A percentile compares a stretch with the other conserved stretches of the same genome.
phyloP scores from a whole-genome alignment of 2,888 invertebrate species.

The Lycophotia porphyrea region DNA sequence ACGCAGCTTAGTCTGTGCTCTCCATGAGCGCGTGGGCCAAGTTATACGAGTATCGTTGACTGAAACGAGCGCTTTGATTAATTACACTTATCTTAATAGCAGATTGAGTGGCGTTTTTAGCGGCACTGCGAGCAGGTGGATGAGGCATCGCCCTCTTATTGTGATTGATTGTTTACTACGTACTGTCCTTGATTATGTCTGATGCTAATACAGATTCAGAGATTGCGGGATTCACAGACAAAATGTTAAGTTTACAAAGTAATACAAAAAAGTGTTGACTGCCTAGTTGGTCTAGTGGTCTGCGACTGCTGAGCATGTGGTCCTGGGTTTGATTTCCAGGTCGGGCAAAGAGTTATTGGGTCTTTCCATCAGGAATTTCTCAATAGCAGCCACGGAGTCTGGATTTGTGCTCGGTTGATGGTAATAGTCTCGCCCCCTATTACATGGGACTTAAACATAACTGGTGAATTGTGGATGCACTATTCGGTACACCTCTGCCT shows the following conservation, averaged over 20 bases:
- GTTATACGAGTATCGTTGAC: constrained; percentile 52
- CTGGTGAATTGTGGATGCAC: no score
- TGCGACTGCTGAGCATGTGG: no score
- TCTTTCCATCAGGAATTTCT: no score
- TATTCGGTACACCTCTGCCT: no score
- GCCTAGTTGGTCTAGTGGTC: no score
- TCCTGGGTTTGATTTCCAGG: no score
- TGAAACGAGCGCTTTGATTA: constrained; percentile 73
- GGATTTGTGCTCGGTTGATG: no score
- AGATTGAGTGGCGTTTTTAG: constrained; percentile 60
- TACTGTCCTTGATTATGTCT: background rate
- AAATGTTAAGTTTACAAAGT: background rate
- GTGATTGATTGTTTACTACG: constrained; percentile 39
- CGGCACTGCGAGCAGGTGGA: constrained; percentile 45
- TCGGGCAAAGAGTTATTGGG: no score
- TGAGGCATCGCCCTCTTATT: constrained; percentile 34
- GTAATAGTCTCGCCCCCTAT: no score
- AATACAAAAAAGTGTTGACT: background rate
- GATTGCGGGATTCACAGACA: background rate
- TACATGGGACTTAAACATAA: no score
- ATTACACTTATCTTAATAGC: constrained; percentile 71
- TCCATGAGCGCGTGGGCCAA: constrained; percentile 54
- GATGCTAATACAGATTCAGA: background rate
- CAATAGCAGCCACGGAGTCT: no score
- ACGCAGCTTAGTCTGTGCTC: constrained; percentile 68